Base-by-base conservation (phyloP, 2,888 invertebrate species). In the Sesamia inferens region DNA sequence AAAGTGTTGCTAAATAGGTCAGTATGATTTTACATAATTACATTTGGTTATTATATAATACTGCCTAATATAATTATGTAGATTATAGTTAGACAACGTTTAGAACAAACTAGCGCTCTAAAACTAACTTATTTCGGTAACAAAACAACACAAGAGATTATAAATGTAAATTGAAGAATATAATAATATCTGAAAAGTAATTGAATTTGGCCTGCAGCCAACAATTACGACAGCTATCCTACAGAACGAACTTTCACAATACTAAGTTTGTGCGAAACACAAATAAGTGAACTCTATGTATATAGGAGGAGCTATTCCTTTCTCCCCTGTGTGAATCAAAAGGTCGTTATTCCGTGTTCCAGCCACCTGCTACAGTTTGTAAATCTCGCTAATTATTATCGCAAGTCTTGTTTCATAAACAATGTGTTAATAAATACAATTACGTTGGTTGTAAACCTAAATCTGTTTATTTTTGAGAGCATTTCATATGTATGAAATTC, bases 201-300 rank as follows among this genome's bases (percentile, higher is more conserved):
- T 81, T 83, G 84, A 81, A 75, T 75, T 79, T 83, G 86, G 84
- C 81, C n/a, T 61, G 44, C 39, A 71, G 84, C 85, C 86, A 84
- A 67, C 70, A 85, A 85, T 84, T 81, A 83, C 61, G 22, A 57
- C 63, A 72, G 71, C 68, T 64, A 68, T 58, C 63, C 80, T 71
- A 66, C 59, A 64, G 58, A 69, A 74, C 57, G 55, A 79, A 81
- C 82, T 82, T 76, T 83, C 75, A 74, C 71, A 79, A 75, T 74
- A 71, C 51, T 63, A 76, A 66, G 75, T 79, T 83, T 39, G 58
- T 67, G 54, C 42, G 65, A 59, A 83, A 79, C 62, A 81, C 66
- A 83, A 83, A 83, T 73, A 83, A 83, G 73, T 83, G 80, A 82
- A 82, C 62, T 68, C 55, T 75, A 73, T 57, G 74, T 31, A 31